Evolutionary conservation across 1,140 invertebrate species (phyloP), one percentile per base, ranked within the genome.

Genomic region (Drosophila cardini): DNA sequence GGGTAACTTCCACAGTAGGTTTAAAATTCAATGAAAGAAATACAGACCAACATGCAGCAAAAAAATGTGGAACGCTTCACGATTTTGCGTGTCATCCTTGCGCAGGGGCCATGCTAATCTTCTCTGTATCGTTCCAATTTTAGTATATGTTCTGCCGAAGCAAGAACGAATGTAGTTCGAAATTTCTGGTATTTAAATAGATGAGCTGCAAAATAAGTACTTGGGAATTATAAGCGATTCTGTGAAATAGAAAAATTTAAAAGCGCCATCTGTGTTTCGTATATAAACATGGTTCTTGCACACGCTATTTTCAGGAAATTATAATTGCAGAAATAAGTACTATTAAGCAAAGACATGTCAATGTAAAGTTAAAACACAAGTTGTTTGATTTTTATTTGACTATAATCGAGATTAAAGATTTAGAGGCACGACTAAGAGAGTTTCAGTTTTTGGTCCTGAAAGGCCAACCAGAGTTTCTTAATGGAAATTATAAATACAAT

Each of bases 131-230:
- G 21, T 26, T 26, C 21, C 21, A 26, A 26, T 26, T 26, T 26
- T 26, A 26, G 21, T 26, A 26, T 26, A 26, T 26, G 21, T 95
- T 95, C 94, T 94, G 94, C 94, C 94, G 94, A 95, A 95, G 94
- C 94, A 94, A 95, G 94, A 95, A 95, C 94, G 76, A 91, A 62
- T 15, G 4, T 56, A 7, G 0, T 0, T 0, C 0, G 0, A 13
- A 7, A 16, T 21, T 4, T 2, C n/a, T 4, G 1, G 11, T 72
- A 85, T 82, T 67, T 90, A 90, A 74, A 85, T 8, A 2, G n/a
- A n/a, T n/a, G 0, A 8, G 0, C 0, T 0, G 0, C 0, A 0
- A 50, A 85, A 86, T n/a, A 48, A 6, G 11, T 2, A 65, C 32
- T 77, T 86, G 80, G 15, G 81, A 90, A 90, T 90, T 61, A 42